Evolutionary conservation across 2,113 vertebrate species (phyloP), one percentile per base, ranked within the genome.

Genomic region (Macrotis lagotis): DNA sequence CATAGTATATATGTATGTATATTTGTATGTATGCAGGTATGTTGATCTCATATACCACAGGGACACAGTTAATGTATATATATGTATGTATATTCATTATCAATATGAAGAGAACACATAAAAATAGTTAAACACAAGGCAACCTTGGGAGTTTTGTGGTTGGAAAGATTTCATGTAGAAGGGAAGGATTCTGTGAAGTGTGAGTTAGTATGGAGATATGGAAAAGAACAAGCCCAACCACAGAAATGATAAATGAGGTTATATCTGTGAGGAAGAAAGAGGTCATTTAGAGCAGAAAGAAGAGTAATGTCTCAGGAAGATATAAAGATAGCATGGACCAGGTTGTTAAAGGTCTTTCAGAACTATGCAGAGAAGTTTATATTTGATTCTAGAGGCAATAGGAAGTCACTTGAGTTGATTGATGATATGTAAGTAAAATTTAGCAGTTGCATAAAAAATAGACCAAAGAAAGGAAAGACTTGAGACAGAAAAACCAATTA

Each of bases 151-250:
- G 19, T 47, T 90, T 9, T 2, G 50, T 52, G 47, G 4, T 2
- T 44, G 16, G 37, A 44, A 83, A 83, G 16, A 37, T 0, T 83
- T 9, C 6, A 0, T 48, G 1, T 83, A 83, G n/a, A 83, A 53
- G 3, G 6, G 3, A 48, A 8, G 3, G 16, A 1, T 0, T 47
- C 50, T 31, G 12, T 16, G 19, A n/a, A 12, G 0, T 0, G 0
- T 11, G 14, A 44, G 1, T 16, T 16, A 3, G 0, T 8, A 24
- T 1, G n/a, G n/a, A 22, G 7, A 7, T 7, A 44, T 83, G 7
- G 24, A 83, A 2, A 7, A 83, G 37, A 44, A 44, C 66, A 83
- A 83, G 37, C 37, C 25, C 66, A 83, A 22, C 16, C 16, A 44
- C n/a, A 44, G n/a, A 83, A 6, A 44, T 44, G 16, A 83, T 16